Evolutionary conservation across 37 sponge, comb jelly and placozoan species (phyloP).

Genomic region (Eunapius fragilis): DNA sequence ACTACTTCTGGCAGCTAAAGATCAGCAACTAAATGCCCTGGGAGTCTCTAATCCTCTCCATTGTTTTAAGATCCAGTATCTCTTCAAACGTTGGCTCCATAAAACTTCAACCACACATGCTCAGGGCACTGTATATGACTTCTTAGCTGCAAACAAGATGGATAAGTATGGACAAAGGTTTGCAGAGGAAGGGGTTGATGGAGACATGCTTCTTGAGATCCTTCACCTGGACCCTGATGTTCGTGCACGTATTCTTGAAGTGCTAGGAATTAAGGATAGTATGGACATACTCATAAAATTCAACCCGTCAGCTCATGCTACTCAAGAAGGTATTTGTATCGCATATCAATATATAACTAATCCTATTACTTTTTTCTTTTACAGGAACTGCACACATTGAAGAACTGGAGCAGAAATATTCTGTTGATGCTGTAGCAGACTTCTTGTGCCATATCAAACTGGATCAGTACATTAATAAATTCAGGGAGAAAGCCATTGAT

Average conservation of each 20-base stretch:
- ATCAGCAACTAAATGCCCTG: constrained; percentile 38
- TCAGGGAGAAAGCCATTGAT: constrained; percentile 23
- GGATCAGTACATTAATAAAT: constrained; percentile 12
- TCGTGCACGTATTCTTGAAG: too few relatives aligned
- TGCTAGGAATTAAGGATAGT: too few relatives aligned
- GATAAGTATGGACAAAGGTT: constrained; percentile 40
- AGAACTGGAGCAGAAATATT: background rate
- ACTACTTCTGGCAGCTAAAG: constrained; percentile 39
- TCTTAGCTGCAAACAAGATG: constrained; percentile 30
- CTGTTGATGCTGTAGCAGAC: constrained; percentile 23
- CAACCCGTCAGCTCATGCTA: background rate
- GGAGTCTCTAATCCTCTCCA: constrained; percentile 35
- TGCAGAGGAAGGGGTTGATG: constrained; percentile 49
- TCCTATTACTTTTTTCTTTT: too few relatives aligned
- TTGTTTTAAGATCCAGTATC: constrained; percentile 22
- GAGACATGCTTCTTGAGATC: constrained; percentile 41
- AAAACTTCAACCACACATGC: constrained; percentile 15
- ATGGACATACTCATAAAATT: too few relatives aligned
- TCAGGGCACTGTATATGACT: constrained; percentile 22
- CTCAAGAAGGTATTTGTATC: too few relatives aligned
- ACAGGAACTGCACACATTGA: background rate
- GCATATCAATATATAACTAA: too few relatives aligned
- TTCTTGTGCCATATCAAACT: constrained; percentile 28
- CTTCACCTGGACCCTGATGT: too few relatives aligned
- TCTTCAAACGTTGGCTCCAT: constrained; percentile 18